Percentiles rank a stretch among this genome's conserved stretches.
phyloP scores from a whole-genome alignment of 1,140 invertebrate species.

The Helicoverpa armigera region DNA sequence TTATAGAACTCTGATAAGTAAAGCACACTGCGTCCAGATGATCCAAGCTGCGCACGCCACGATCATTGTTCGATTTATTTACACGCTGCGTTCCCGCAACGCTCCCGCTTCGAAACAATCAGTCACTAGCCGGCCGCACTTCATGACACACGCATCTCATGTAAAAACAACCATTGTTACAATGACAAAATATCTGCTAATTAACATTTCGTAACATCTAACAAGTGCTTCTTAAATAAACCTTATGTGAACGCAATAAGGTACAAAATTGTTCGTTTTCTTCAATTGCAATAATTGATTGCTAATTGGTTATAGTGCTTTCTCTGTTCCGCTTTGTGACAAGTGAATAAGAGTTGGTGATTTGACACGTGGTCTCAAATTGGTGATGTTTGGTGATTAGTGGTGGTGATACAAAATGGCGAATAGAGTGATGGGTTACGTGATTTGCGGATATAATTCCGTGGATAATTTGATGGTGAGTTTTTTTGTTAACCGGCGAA shows the following conservation, averaged over 20 bases:
- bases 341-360: slow-evolving; percentile 38
- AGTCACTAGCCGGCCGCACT: slow-evolving; percentile 42
- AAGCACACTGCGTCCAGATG: slow-evolving; percentile 8
- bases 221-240: neutral
- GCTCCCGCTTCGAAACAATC: slow-evolving; percentile 42
- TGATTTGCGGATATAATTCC: slow-evolving; percentile 83
- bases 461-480: slow-evolving; percentile 83
- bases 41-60: slow-evolving; percentile 26
- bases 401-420: slow-evolving; percentile 69
- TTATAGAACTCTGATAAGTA: too few relatives aligned
- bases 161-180: slow-evolving; percentile 38
- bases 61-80: slow-evolving; percentile 46
- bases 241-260: slow-evolving; percentile 30
- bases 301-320: slow-evolving; percentile 47
- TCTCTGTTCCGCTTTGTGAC: slow-evolving; percentile 39
- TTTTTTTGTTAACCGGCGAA: too few relatives aligned
- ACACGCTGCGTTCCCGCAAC: slow-evolving; percentile 37
- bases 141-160: slow-evolving; percentile 39
- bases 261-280: slow-evolving; percentile 26
- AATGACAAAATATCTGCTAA: slow-evolving; percentile 37
- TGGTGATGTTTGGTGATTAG: slow-evolving; percentile 49
- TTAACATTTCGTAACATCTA: slow-evolving; percentile 40
- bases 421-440: slow-evolving; percentile 81
- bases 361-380: slow-evolving; percentile 19
- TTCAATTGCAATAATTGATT: slow-evolving; percentile 42